Conservation (phyloP, 2,888 invertebrate species). For the Heliconius ethilla region DNA sequence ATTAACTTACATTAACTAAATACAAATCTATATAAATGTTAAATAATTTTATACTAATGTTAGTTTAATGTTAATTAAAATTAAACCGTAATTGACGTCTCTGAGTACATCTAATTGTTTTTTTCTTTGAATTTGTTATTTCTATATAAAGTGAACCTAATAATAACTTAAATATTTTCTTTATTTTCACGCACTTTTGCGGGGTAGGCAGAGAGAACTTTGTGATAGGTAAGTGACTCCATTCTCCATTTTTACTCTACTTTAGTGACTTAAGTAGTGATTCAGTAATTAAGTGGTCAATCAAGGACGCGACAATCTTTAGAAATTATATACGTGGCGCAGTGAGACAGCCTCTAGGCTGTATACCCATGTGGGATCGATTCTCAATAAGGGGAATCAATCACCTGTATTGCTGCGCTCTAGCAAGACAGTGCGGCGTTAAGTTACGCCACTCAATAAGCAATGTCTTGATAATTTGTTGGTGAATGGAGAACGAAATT, state of each 20-base stretch:
- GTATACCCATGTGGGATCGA: not conserved
- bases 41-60: not conserved
- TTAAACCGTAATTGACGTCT: not conserved
- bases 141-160: not conserved
- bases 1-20: not conserved
- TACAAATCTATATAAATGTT: too few species aligned
- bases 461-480: not conserved
- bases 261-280: not conserved
- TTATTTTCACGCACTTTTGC: slow-evolving; percentile 21
- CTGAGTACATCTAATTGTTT: not conserved
- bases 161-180: slow-evolving; percentile 10
- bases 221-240: slow-evolving; percentile 21
- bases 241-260: not conserved
- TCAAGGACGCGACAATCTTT: not conserved
- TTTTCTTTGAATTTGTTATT: not conserved
- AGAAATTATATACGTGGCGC: not conserved
- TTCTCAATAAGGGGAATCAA: not conserved
- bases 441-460: not conserved
- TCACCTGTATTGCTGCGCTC: not conserved
- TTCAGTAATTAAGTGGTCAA: not conserved
- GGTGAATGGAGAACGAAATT: not conserved
- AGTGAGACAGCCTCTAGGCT: not conserved
- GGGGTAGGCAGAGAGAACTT: slow-evolving; percentile 21
- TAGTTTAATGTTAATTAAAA: not conserved
- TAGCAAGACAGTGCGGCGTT: not conserved